These are phyloP conservation scores for Tetragonisca angustula DNA, from an alignment of 2,888 invertebrate species.

Conservation along the genomic window DNA sequence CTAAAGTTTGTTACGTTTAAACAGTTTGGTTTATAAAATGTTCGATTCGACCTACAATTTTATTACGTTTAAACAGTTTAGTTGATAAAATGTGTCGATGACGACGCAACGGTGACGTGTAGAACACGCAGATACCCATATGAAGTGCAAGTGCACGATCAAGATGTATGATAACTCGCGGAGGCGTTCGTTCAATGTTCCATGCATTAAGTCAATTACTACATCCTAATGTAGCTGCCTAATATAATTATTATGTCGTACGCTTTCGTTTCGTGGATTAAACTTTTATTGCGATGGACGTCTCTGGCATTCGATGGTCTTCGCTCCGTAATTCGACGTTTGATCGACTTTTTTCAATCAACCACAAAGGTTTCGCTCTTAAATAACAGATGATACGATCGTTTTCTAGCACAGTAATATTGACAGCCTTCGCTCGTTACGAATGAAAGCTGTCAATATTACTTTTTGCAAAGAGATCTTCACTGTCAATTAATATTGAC, in stretches of 20 bases:
- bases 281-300: slow-evolving; percentile 62
- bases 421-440: not conserved
- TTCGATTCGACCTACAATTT: not conserved
- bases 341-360: slow-evolving; percentile 13
- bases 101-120: not conserved
- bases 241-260: slow-evolving; percentile 75
- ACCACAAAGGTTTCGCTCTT: slow-evolving; percentile 37
- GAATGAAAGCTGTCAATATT: not conserved
- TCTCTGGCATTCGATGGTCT: slow-evolving; percentile 38
- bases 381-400: too few relatives aligned
- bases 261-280: slow-evolving; percentile 54
- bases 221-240: slow-evolving; percentile 76
- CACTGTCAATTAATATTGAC: not conserved
- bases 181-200: slow-evolving; percentile 73
- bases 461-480: too few relatives aligned
- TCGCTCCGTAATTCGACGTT: slow-evolving; percentile 19
- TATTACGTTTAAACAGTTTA: slow-evolving; percentile 6
- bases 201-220: slow-evolving; percentile 76
- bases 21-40: not conserved
- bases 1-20: not conserved
- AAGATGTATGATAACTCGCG: slow-evolving; percentile 54
- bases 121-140: slow-evolving; percentile 35
- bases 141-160: slow-evolving; percentile 52
- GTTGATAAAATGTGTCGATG: slow-evolving; percentile 7
- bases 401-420: too few relatives aligned